A percentile compares a stretch with the other conserved stretches of the same genome.
phyloP scores from a whole-genome alignment of 2,888 invertebrate species.

The Caenorhabditis japonica region DNA sequence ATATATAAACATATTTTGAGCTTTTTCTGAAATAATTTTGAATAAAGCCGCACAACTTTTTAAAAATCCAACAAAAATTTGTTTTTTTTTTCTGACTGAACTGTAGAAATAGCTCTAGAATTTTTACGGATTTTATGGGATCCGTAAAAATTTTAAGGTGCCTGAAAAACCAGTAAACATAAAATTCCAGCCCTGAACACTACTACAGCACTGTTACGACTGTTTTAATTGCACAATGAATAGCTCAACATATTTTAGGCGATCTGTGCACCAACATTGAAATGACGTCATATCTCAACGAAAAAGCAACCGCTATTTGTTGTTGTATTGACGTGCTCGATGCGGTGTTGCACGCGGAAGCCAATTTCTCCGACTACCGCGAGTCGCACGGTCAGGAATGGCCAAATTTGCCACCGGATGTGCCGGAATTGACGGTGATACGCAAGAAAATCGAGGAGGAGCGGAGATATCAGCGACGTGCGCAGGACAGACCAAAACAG shows the following conservation, averaged over 20 bases:
- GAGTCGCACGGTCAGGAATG: neutral
- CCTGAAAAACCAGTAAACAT: too few relatives aligned
- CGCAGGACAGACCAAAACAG: slow-evolving; percentile 24
- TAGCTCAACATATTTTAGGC: slow-evolving; percentile 6
- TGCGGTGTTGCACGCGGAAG: slow-evolving; percentile 37
- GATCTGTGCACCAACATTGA: slow-evolving; percentile 33
- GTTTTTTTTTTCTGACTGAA: too few relatives aligned
- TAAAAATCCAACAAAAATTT: too few relatives aligned
- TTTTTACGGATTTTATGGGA: too few relatives aligned
- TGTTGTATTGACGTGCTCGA: slow-evolving; percentile 34
- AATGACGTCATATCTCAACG: slow-evolving; percentile 37
- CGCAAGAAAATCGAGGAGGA: slow-evolving; percentile 25
- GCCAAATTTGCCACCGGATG: slow-evolving; percentile 4
- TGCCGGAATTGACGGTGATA: neutral
- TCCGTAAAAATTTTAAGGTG: too few relatives aligned
- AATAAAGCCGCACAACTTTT: too few relatives aligned
- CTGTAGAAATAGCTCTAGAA: too few relatives aligned
- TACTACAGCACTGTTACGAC: too few relatives aligned
- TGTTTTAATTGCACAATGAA: neutral
- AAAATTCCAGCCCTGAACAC: too few relatives aligned
- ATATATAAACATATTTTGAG: too few relatives aligned
- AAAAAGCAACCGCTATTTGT: slow-evolving; percentile 16
- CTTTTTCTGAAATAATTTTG: too few relatives aligned
- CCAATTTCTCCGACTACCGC: slow-evolving; percentile 27
- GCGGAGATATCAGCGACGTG: slow-evolving; percentile 14